Percentiles rank a stretch among this genome's conserved stretches.
Evolutionary conservation across 2,888 invertebrate genomes (phyloP).

Genomic region (Andrena minutula): DNA sequence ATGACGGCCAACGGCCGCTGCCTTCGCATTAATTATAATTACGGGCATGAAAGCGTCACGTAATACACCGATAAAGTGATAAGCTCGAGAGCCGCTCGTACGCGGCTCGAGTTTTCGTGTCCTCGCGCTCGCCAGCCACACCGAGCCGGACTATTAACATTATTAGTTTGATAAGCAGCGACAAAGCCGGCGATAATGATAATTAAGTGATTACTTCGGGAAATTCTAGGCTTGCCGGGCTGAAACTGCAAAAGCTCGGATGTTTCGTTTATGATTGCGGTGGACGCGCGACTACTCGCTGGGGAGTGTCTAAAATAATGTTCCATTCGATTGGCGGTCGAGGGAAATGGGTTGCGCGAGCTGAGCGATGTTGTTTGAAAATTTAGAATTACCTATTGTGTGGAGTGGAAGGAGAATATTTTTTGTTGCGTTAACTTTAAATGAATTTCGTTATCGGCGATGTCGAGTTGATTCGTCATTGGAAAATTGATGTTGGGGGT

Average conservation of each 20-base stretch:
- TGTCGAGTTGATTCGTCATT: no score
- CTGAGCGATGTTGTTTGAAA: no score
- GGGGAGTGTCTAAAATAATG: neutral
- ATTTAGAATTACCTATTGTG: no score
- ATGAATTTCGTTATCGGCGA: no score
- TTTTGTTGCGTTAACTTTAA: no score
- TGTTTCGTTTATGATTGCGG: neutral
- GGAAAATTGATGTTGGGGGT: no score
- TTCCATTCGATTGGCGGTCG: neutral
- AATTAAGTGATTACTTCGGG: slow-evolving; percentile 46
- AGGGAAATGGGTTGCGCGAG: neutral
- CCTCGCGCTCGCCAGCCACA: neutral
- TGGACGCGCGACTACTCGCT: neutral
- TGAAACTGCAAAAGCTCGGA: slow-evolving; percentile 11
- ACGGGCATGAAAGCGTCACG: slow-evolving; percentile 53
- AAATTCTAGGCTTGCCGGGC: slow-evolving; percentile 1
- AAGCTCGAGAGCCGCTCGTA: slow-evolving; percentile 35
- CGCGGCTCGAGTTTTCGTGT: slow-evolving; percentile 16
- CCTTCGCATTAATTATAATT: slow-evolving; percentile 67
- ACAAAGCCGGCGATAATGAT: slow-evolving; percentile 25
- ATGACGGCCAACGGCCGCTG: slow-evolving; percentile 31
- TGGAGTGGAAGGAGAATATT: no score
- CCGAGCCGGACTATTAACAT: slow-evolving; percentile 21
- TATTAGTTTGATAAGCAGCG: slow-evolving; percentile 29
- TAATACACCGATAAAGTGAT: slow-evolving; percentile 62